Evolutionary conservation across 2,113 vertebrate genomes (phyloP).

Genomic region (Antennarius striatus): DNA sequence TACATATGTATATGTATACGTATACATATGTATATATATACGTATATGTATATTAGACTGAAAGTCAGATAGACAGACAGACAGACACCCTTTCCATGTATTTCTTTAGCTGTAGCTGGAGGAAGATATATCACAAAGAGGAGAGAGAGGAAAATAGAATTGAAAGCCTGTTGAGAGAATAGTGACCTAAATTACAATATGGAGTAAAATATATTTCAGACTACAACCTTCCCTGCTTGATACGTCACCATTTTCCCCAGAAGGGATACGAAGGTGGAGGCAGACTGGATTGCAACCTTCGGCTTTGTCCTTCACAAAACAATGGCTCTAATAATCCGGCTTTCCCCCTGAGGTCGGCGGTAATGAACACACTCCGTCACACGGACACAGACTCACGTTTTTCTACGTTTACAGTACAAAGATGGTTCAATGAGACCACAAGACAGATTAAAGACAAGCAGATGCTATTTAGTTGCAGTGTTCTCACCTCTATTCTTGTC

Average conservation of each 20-base stretch:
- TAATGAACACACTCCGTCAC: slow-evolving; percentile 21
- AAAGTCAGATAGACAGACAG: too few species aligned
- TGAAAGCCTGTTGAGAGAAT: slow-evolving; percentile 30
- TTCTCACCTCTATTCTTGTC: slow-evolving; percentile 33
- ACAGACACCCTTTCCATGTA: slow-evolving; percentile 8
- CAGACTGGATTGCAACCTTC: slow-evolving; percentile 52
- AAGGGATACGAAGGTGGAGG: slow-evolving; percentile 41
- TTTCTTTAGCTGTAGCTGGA: slow-evolving; percentile 9
- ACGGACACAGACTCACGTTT: not conserved
- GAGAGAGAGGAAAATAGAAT: slow-evolving; percentile 32
- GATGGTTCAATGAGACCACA: not conserved
- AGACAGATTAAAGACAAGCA: slow-evolving; percentile 1
- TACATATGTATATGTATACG: too few species aligned
- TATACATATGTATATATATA: too few species aligned
- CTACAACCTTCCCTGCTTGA: slow-evolving; percentile 23
- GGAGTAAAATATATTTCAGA: slow-evolving; percentile 48
- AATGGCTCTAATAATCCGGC: slow-evolving; percentile 59
- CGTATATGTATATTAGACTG: too few species aligned
- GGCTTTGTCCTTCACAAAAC: slow-evolving; percentile 63
- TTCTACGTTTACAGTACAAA: slow-evolving; percentile 3
- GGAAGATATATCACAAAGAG: slow-evolving; percentile 25
- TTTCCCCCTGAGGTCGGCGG: slow-evolving; percentile 26
- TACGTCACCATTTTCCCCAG: slow-evolving; percentile 40
- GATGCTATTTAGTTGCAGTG: slow-evolving; percentile 16
- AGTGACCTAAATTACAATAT: slow-evolving; percentile 64